Evolutionary conservation across 2,113 vertebrate genomes (phyloP), one percentile per base, ranked within the genome.

Genomic region (Leucosticte australis): DNA sequence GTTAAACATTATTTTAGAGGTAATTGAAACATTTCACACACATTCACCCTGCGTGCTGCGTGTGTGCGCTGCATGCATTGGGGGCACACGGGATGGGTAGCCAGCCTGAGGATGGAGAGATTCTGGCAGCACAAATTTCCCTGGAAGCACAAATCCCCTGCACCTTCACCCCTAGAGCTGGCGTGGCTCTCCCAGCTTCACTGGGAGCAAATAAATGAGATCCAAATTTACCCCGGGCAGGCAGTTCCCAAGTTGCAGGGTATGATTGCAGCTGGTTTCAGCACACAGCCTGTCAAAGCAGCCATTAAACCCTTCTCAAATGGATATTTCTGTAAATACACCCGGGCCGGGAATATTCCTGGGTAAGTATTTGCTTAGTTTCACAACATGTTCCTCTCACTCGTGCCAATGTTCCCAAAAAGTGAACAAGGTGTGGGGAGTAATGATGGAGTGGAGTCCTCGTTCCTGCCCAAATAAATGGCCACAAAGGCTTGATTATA

Each of bases 1-100:
- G 97, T 97, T 98, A 98, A 98, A 97, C 97, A 96, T 97, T 97
- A 98, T 98, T 98, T 97, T 95, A 97, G 97, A 98, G 95, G 97
- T 98, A 98, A 98, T 97, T 98, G 98, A 98, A 98, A 98, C 97
- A 98, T 98, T 98, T 98, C 97, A 97, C 98, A 98, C 97, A 98
- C 97, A 89, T 97, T 92, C 90, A 71, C 86, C 94, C 89, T 2
- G 82, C 21, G 71, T 79, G 80, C 96, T 90, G 83, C 79, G 50
- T n/a, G 81, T 89, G 94, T 82, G 94, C 84, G 30, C 87, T 27
- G 85, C 83, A 0, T 74, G 83, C 39, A 5, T 70, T 6, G 18
- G 47, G 47, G 65, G 87, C 42, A 22, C 90, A 8, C 52, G 4
- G 79, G 42, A 39, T 30, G 64, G 75, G 46, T 1, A 46, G 24